Evolutionary conservation across 2,113 vertebrate genomes (phyloP), one percentile per base, ranked within the genome.

Genomic region (Aptenodytes forsteri): DNA sequence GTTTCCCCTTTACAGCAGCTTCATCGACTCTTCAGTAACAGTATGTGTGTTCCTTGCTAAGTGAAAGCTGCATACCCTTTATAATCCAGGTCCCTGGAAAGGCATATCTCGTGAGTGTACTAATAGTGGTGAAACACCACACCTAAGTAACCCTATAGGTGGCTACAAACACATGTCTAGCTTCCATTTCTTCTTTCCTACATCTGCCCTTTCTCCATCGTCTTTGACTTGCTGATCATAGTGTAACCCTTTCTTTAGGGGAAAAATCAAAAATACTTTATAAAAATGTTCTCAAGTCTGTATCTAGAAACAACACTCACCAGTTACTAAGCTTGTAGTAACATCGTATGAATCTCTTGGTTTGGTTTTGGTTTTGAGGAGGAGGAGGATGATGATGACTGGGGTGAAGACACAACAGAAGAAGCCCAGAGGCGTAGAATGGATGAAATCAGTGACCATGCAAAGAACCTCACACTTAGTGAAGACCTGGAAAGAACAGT

Each of bases 361-460:
- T 55, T 40, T 71, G 44, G 7, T 36, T 64, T 32, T 79, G 50
- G 11, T 8, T 42, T 67, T 65, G 22, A 99, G 99, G 98, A 99
- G 75, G 98, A 99, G 66, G 99, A 99, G 2, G 99, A 99, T 4
- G 99, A 99, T 44, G 99, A 99, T 42, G 99, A 99, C 87, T 99
- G 99, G 99, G 99, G 99, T 10, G 99, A 99, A 96, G 99, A 99
- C 95, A 99, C 99, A 11, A 99, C 99, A 8, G 99, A 99, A 97
- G 99, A 99, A 97, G 99, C 99, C 22, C 99, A 99, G 95, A 98
- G 99, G 70, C 98, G 99, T 23, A 98, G 99, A 86, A 99, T 99
- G 99, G 99, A 99, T 96, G 99, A 99, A 98, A 99, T 99, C 96
- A 99, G 99, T 70, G 99, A 99, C 88, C 99, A 99, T 40, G 99